Evolutionary conservation across 2,797 vertebrate genomes (phyloP).

Genomic region (Schizothorax lantsangensis): DNA sequence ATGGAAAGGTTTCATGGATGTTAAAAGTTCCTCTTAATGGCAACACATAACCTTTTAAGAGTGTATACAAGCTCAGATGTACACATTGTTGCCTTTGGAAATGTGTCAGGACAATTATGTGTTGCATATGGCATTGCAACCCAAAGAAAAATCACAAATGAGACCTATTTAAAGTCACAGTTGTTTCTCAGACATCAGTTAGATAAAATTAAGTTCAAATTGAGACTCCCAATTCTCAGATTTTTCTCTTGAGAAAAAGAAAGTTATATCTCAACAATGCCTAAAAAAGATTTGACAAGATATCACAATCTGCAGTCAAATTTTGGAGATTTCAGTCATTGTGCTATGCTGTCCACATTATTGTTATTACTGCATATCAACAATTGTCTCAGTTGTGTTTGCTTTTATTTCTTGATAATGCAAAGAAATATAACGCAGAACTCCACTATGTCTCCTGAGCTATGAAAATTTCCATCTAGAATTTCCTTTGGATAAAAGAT

Average conservation of each 20-base stretch:
- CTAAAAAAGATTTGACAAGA: neutral
- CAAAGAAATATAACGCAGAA: neutral
- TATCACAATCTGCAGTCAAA: neutral
- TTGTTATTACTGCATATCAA: neutral
- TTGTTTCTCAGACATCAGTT: neutral
- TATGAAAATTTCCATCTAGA: neutral
- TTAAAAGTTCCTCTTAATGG: neutral
- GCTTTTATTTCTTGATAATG: neutral
- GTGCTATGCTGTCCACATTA: neutral
- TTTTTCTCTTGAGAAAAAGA: neutral
- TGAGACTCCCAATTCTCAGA: neutral
- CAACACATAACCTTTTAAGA: neutral
- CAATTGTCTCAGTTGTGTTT: neutral
- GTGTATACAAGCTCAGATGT: neutral
- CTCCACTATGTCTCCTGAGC: neutral
- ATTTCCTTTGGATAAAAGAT: neutral
- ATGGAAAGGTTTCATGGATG: neutral
- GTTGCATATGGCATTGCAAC: neutral
- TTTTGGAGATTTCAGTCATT: neutral
- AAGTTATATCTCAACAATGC: neutral
- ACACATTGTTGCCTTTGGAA: neutral
- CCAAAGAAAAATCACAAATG: neutral
- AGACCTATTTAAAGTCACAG: neutral
- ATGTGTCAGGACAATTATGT: conserved; percentile 12
- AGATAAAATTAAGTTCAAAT: neutral